A percentile compares a stretch with the other conserved stretches of the same genome.
Conservation (phyloP, 2,113 vertebrate species). For the Gavialis gangeticus region DNA sequence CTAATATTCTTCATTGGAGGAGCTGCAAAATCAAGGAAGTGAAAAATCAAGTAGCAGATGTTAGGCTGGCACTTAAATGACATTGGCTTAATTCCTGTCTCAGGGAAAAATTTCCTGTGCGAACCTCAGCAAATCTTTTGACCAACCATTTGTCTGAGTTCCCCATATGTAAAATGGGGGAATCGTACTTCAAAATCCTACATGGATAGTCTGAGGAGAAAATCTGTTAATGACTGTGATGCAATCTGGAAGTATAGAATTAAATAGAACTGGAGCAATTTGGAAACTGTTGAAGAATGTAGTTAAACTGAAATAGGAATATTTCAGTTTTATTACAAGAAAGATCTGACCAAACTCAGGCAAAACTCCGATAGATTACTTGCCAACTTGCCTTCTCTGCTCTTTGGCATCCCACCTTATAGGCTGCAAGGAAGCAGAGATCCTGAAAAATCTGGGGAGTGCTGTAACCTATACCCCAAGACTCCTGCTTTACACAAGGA, state of each 20-base stretch:
- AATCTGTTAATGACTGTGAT: neutral
- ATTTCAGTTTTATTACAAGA: too few relatives aligned
- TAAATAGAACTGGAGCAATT: too few relatives aligned
- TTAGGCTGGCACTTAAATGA: neutral
- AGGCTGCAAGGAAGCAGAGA: too few relatives aligned
- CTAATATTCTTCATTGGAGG: neutral
- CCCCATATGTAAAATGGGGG: neutral
- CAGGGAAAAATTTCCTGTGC: neutral
- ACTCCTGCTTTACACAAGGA: too few relatives aligned
- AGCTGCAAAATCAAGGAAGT: neutral
- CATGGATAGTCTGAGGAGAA: neutral
- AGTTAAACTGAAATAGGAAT: too few relatives aligned
- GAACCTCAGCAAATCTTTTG: neutral
- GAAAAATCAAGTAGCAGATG: neutral
- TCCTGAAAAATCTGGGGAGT: too few relatives aligned
- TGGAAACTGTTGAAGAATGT: neutral
- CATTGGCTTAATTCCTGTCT: neutral
- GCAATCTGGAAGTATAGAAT: neutral
- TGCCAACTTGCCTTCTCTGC: too few relatives aligned
- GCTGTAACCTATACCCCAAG: too few relatives aligned
- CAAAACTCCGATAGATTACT: too few relatives aligned
- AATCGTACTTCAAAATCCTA: neutral
- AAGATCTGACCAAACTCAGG: too few relatives aligned
- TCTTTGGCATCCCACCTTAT: too few relatives aligned
- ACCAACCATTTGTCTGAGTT: neutral